Percentiles rank a stretch among this genome's conserved stretches.
phyloP scores from a whole-genome alignment of 1,140 invertebrate species.

The Cydia pomonella region DNA sequence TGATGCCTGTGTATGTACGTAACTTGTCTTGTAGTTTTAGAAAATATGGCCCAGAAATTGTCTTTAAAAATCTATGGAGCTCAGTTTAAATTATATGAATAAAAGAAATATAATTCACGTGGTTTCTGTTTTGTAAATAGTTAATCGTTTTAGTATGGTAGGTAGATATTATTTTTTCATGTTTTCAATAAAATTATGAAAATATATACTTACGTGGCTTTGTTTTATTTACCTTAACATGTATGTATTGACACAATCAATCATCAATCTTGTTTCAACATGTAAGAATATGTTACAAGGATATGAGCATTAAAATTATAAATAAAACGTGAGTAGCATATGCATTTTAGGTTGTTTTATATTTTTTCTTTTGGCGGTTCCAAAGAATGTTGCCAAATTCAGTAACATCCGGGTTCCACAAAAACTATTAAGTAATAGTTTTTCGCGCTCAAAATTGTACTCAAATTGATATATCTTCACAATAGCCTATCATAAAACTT shows the following conservation, averaged over 20 bases:
- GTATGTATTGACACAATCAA: too few species aligned
- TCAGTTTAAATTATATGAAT: too few species aligned
- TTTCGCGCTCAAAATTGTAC: background rate
- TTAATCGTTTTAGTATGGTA: background rate
- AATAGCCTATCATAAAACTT: too few species aligned
- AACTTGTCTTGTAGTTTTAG: too few species aligned
- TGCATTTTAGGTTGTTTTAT: background rate
- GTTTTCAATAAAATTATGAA: background rate
- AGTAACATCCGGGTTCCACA: background rate
- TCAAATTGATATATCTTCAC: too few species aligned
- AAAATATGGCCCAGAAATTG: too few species aligned
- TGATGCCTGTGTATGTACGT: too few species aligned
- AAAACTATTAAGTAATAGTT: background rate
- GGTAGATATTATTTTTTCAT: background rate
- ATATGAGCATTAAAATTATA: too few species aligned
- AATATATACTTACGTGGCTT: background rate
- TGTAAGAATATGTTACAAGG: too few species aligned
- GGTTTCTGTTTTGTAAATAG: background rate
- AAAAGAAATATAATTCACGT: too few species aligned
- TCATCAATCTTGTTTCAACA: too few species aligned
- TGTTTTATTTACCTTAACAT: background rate
- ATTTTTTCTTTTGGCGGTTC: slow-evolving; percentile 4
- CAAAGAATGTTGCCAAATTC: background rate
- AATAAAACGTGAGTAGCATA: background rate
- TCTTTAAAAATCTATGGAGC: too few species aligned